phyloP scores from a whole-genome alignment of 2,888 invertebrate genomes.

The Campopleginae sp. region DNA sequence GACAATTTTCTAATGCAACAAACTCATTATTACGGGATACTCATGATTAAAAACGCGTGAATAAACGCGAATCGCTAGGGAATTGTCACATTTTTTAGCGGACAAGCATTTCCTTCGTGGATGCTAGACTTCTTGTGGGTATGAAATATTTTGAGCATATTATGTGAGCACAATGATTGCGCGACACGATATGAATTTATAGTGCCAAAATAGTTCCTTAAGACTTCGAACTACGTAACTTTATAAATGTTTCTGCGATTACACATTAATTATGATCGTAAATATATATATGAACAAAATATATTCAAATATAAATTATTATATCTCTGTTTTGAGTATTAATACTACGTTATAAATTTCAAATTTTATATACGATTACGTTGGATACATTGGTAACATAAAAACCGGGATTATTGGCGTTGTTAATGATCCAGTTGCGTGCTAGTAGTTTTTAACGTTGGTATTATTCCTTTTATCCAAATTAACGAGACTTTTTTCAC shows the following conservation, averaged over 20 bases:
- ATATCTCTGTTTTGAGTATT: conserved; percentile 74
- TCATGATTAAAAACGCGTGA: conserved; percentile 22
- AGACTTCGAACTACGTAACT: conserved; percentile 68
- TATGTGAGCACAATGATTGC: conserved; percentile 67
- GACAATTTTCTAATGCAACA: conserved; percentile 26
- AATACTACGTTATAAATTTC: conserved; percentile 77
- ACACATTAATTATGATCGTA: conserved; percentile 45
- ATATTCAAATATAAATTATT: conserved; percentile 59
- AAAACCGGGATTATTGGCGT: conserved; percentile 64
- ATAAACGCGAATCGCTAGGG: conserved; percentile 26
- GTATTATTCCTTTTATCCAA: conserved; percentile 45
- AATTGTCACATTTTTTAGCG: conserved; percentile 36
- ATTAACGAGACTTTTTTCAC: conserved; percentile 32
- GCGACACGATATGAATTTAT: conserved; percentile 73
- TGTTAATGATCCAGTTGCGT: conserved; percentile 67
- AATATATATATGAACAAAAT: conserved; percentile 35
- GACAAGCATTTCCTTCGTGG: conserved; percentile 17
- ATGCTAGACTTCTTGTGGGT: conserved; percentile 30
- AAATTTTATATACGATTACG: conserved; percentile 81
- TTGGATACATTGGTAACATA: conserved; percentile 76
- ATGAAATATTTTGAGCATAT: conserved; percentile 43
- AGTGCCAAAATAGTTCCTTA: conserved; percentile 82
- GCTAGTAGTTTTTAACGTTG: conserved; percentile 55
- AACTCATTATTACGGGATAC: conserved; percentile 6
- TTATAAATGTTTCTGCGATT: conserved; percentile 69